Evolutionary conservation across 2,888 invertebrate species (phyloP).

Genomic region (Oasisia sp.): DNA sequence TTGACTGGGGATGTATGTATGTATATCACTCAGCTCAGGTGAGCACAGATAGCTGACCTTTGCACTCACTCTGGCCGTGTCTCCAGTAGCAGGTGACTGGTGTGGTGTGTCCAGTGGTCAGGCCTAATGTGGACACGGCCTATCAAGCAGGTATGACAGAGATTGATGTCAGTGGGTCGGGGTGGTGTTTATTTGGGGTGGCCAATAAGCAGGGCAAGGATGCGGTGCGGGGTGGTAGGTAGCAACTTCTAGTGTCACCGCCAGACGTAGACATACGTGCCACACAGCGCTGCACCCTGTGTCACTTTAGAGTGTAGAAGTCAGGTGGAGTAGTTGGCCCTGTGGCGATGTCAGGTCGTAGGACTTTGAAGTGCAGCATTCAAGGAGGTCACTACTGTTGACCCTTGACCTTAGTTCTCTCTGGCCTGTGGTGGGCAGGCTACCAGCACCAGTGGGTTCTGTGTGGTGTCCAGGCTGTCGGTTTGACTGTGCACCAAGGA

Average conservation of each 20-base stretch:
- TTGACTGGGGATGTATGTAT: neutral
- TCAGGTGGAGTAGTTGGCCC: neutral
- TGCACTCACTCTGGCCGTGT: neutral
- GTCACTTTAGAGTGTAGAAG: neutral
- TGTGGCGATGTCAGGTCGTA: neutral
- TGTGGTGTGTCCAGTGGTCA: neutral
- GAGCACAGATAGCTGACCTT: neutral
- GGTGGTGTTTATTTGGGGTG: neutral
- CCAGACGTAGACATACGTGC: neutral
- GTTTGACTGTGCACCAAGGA: neutral
- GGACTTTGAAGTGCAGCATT: neutral
- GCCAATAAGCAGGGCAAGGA: neutral
- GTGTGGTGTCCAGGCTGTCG: neutral
- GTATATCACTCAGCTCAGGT: neutral
- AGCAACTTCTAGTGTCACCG: neutral
- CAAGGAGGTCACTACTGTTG: neutral
- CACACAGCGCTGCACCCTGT: neutral
- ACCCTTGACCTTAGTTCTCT: neutral
- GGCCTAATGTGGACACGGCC: neutral
- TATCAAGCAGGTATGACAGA: neutral
- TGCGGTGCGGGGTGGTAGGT: neutral
- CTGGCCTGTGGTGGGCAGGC: neutral
- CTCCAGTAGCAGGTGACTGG: neutral
- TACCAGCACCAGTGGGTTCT: neutral
- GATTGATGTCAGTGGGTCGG: neutral